Percentiles rank a stretch among this genome's conserved stretches.
These are phyloP conservation scores for Ericerus pela DNA, from an alignment of 1,140 invertebrate species.

Conservation along the genomic window DNA sequence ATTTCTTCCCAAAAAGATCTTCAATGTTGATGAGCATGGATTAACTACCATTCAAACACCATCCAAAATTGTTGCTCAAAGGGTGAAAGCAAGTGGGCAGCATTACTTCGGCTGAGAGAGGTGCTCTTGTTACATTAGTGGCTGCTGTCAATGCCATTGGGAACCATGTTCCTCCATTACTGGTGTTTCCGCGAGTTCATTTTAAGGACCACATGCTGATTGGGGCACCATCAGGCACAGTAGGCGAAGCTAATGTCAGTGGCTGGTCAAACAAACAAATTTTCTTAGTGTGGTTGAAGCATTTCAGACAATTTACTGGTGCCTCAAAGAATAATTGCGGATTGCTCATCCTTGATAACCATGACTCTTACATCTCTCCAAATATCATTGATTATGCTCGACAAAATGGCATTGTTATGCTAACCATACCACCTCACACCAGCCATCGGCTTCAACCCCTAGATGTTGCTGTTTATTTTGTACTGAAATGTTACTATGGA, in stretches of 20 bases:
- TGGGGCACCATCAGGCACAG: slow-evolving; percentile 29
- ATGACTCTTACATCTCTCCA: slow-evolving; percentile 26
- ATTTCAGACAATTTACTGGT: slow-evolving; percentile 28
- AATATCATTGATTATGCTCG: slow-evolving; percentile 20
- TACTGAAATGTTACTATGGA: slow-evolving; percentile 34
- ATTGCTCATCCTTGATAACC: slow-evolving; percentile 31
- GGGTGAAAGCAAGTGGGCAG: slow-evolving; percentile 34
- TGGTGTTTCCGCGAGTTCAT: slow-evolving; percentile 31
- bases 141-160: slow-evolving; percentile 28
- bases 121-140: slow-evolving; percentile 31
- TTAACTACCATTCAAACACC: slow-evolving; percentile 33
- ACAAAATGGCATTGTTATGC: slow-evolving; percentile 23
- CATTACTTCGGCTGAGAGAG: slow-evolving; percentile 32
- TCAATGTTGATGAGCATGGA: slow-evolving; percentile 33
- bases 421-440: slow-evolving; percentile 27
- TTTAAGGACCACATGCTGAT: slow-evolving; percentile 33
- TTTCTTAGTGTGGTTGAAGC: slow-evolving; percentile 25
- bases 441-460: slow-evolving; percentile 26
- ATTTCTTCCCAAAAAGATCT: slow-evolving; percentile 30
- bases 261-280: slow-evolving; percentile 28
- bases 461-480: slow-evolving; percentile 29
- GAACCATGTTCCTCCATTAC: slow-evolving; percentile 28
- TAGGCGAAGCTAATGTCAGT: slow-evolving; percentile 28
- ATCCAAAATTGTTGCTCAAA: slow-evolving; percentile 27
- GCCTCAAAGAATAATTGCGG: slow-evolving; percentile 17